Evolutionary conservation across 2,888 invertebrate species (phyloP), one percentile per base, ranked within the genome.

Genomic region (Heterodera filipjevi): DNA sequence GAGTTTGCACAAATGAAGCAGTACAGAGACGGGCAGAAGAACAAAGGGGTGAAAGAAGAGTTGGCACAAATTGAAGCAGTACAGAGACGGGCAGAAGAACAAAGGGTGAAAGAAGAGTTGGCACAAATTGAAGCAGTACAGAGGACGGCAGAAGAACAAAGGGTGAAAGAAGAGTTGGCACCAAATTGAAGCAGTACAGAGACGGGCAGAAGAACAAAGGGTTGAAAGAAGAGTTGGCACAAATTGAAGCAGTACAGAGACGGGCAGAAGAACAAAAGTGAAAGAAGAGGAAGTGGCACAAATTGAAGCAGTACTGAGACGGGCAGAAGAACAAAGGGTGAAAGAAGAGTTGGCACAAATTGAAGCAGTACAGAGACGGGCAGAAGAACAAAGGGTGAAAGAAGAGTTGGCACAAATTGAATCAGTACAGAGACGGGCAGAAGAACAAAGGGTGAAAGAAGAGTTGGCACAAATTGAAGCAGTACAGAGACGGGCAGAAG

Each of bases 101-200:
- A n/a, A n/a, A n/a, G n/a, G n/a, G n/a, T n/a, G n/a, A n/a, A n/a
- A 72, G 85, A 87, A 71, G 49, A 86, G 76, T 19, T 85, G 68
- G 84, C 81, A 49, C 84, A 86, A 53, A 86, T 85, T 64, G 81
- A 71, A 39, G 39, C 71, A 30, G 71, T 81, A 49, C 49, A 66
- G 72, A 53, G 66, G 39, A 49, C 79, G 73, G 82, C 82, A 14
- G 80, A 81, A 27, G 75, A 30, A 72, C 32, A 30, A 39, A 79
- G 32, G 79, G 68, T 27, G 16, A 0, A 16, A 1, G 22, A 53
- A 22, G 16, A 22, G 5, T 82, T 82, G 75, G 32, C 19, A 46
- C 71, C n/a, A 3, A 30, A 30, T 68, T 68, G 35, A 68, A 68
- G 27, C 10, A 46, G 32, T 27, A 27, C 27, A 33, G 27, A 33